Evolutionary conservation across 1,140 invertebrate species (phyloP).

Genomic region (Euglossa dilemma): DNA sequence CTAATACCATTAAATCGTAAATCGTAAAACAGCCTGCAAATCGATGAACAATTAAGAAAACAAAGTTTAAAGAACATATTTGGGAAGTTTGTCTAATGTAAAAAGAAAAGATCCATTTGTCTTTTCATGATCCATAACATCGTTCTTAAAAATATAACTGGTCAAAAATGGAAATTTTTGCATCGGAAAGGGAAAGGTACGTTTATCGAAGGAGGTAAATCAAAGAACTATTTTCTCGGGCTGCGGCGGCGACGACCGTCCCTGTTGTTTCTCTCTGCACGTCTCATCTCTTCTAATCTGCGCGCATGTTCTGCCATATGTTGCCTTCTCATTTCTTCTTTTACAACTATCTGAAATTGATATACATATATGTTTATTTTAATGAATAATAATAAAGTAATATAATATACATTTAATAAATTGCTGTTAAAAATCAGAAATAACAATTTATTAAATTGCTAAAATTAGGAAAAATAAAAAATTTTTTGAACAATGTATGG

Average conservation of each 20-base stretch:
- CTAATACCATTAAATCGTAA: constrained; percentile 15
- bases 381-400: background rate
- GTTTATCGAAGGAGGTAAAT: constrained; percentile 44
- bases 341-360: constrained; percentile 89
- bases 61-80: constrained; percentile 4
- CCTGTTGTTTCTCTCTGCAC: constrained; percentile 78
- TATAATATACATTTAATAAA: background rate
- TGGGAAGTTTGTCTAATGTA: constrained; percentile 2
- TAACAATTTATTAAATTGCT: no score
- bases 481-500: no score
- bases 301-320: constrained; percentile 93
- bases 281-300: constrained; percentile 88
- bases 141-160: constrained; percentile 6
- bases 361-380: background rate
- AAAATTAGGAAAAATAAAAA: no score
- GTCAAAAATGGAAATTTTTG: constrained; percentile 31
- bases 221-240: constrained; percentile 79
- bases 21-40: background rate
- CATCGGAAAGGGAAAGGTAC: constrained; percentile 57
- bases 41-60: background rate
- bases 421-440: no score
- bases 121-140: background rate
- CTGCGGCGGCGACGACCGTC: constrained; percentile 79
- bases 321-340: constrained; percentile 92
- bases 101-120: constrained; percentile 15